Percentiles rank a stretch among this genome's conserved stretches.
Evolutionary conservation across 1,140 invertebrate genomes (phyloP).

Genomic region (Meloidogyne hapla): DNA sequence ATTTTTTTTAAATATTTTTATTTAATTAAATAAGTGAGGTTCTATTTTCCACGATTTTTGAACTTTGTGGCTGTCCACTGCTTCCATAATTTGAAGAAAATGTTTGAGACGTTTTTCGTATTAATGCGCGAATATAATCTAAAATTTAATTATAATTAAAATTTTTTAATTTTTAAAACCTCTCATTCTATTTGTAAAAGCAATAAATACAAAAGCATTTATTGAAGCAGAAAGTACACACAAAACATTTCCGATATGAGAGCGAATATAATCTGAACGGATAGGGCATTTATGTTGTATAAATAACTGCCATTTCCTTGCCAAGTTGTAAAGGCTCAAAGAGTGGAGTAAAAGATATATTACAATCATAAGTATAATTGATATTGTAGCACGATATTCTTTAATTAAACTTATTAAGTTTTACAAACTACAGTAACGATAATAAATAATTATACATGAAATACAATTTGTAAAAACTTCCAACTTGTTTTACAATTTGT

Average conservation of each 20-base stretch:
- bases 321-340: conserved; percentile 57
- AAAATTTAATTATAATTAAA: conserved; percentile 20
- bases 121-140: conserved; percentile 56
- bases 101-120: conserved; percentile 60
- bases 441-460: no score
- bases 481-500: conserved; percentile 27
- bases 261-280: conserved; percentile 55
- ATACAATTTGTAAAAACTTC: conserved; percentile 49
- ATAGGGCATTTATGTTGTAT: conserved; percentile 53
- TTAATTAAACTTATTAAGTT: conserved; percentile 49
- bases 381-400: conserved; percentile 61
- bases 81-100: conserved; percentile 49
- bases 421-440: conserved; percentile 24
- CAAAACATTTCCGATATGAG: conserved; percentile 56
- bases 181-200: conserved; percentile 57
- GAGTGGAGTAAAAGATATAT: conserved; percentile 61
- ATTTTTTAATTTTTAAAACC: neutral
- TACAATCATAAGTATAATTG: conserved; percentile 60
- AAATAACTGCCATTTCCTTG: conserved; percentile 57
- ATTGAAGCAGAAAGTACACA: conserved; percentile 60
- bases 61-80: neutral
- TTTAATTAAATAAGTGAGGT: no score
- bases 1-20: no score
- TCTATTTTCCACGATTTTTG: no score
- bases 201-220: conserved; percentile 64